Base-by-base conservation (phyloP, 30 jellyfish, hydroid and myxozoan genomes). In the Rhopilema esculentum region DNA sequence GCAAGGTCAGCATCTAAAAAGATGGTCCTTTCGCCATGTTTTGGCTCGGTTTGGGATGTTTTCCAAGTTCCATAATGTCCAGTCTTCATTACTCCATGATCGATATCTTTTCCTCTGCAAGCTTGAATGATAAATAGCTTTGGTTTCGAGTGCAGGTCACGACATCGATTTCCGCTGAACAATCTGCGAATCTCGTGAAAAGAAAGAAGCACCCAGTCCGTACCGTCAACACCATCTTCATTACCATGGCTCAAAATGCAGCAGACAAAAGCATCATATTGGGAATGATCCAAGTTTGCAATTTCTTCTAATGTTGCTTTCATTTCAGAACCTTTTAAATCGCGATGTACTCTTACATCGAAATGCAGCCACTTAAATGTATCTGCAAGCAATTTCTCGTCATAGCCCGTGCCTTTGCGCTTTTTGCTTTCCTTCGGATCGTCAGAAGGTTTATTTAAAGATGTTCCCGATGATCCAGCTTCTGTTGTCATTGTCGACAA, bases 111-210 rank as follows among this genome's bases (percentile, higher is more conserved):
- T 29, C 93, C 93, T 4, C 93, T 75, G 85, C 97, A 90, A 21
- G 97, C 97, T 67, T 90, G 97, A 28, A 90, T 22, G 52, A 90
- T 28, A 72, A 90, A 90, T 27, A 90, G 25, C 75, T 90, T 90
- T 16, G 97, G 97, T 69, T 90, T 90, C 8, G 26, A 79, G n/a
- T n/a, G n/a, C n/a, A n/a, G n/a, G n/a, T n/a, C n/a, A n/a, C n/a
- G n/a, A n/a, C n/a, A n/a, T n/a, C n/a, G n/a, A n/a, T n/a, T n/a
- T n/a, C n/a, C n/a, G n/a, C n/a, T 68, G 51, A 90, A 90, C 4
- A 61, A 9, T 18, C 69, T 26, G 30, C 69, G 30, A 50, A 88
- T 33, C 29, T 79, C 75, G 4, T 22, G 15, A 16, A 78, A 4
- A 20, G 53, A 17, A 29, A 88, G 24, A 33, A 21, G 18, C 27